Base-by-base conservation (phyloP, 2,113 vertebrate species). In the Oreochromis tanganicae region DNA sequence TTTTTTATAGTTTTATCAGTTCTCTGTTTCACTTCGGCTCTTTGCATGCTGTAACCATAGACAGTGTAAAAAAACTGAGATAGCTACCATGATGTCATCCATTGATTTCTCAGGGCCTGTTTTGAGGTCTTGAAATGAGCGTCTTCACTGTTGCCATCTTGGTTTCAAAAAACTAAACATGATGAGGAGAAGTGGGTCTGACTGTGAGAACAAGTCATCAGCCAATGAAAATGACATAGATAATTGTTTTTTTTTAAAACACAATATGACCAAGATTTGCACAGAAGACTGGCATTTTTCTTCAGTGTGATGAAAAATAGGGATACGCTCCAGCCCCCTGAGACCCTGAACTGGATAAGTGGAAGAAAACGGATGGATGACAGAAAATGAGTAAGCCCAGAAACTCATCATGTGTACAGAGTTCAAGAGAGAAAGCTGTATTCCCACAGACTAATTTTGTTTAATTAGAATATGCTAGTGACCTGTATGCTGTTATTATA, bases 321-420 rank as follows among this genome's bases (percentile, higher is more conserved):
- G 68, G 32, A 66, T n/a, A 38, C 0, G 10, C 1, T 66, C 17
- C 32, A 66, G 61, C 32, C 32, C 2, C 32, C 61, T 11, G 0
- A 66, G 32, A 66, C 6, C 61, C 61, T 66, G 32, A 1, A 12
- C 32, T 66, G 61, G 32, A 36, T n/a, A 36, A 66, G 32, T 36
- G 61, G 61, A 66, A n/a, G 61, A 66, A 66, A n/a, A 66, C 38
- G 17, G 32, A 66, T 38, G 19, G 61, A 66, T 38, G 61, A 66
- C 61, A 66, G 4, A 66, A 66, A 66, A 38, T 17, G 21, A 75
- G 41, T 29, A 17, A 75, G 5, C 41, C 71, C 9, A 48, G 43
- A 75, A 29, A 75, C 14, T 75, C 68, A 75, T 48, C 24, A 75
- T 46, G 14, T 48, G 9, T 0, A 17, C 68, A 29, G 68, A 29